Conservation (phyloP, 2,797 vertebrate genomes). For the Anomalospiza imberbis region DNA sequence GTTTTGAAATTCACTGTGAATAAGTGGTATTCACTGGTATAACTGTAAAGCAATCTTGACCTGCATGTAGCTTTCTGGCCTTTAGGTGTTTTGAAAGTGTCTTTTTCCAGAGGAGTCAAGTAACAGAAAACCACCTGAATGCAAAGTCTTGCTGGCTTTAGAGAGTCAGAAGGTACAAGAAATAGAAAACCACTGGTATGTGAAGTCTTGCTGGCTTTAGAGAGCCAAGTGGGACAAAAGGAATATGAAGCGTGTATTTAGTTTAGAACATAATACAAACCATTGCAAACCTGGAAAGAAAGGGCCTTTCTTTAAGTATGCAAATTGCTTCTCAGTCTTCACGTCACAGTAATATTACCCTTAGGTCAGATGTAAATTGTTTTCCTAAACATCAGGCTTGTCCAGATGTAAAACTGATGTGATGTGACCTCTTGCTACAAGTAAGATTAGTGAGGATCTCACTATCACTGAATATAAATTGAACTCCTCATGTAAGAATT, state of each 20-base stretch:
- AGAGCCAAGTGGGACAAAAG: not conserved
- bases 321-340: conserved; percentile 32
- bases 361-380: conserved; percentile 32
- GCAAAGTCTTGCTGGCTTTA: not conserved
- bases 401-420: not conserved
- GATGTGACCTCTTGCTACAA: not conserved
- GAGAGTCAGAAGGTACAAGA: not conserved
- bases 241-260: not conserved
- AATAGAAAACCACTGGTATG: not conserved
- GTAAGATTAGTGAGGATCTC: not conserved
- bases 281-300: conserved; percentile 5
- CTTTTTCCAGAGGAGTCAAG: not conserved
- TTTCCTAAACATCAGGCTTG: conserved; percentile 9
- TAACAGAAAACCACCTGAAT: not conserved
- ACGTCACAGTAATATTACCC: conserved; percentile 40
- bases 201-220: not conserved
- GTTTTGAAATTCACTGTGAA: not conserved
- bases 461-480: not conserved
- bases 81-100: not conserved
- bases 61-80: not conserved
- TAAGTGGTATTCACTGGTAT: not conserved
- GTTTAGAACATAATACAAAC: not conserved
- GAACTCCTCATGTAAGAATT: not conserved
- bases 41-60: not conserved
- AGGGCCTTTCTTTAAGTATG: conserved; percentile 45